Evolutionary conservation across 2,797 vertebrate genomes (phyloP), one percentile per base, ranked within the genome.

Genomic region (Scolopax rusticola): DNA sequence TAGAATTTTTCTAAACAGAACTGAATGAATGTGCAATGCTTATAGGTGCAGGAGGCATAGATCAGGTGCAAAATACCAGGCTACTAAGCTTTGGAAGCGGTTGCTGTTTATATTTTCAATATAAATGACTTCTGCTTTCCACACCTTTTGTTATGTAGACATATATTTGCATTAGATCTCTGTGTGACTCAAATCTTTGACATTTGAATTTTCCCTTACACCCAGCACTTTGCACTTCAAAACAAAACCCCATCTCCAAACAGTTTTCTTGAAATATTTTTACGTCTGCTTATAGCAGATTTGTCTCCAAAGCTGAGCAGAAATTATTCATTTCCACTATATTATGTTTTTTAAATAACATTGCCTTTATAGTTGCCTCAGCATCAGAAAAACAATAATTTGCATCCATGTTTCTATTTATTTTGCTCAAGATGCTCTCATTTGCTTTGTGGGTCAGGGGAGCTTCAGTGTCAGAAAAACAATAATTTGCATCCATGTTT

Each of bases 221-320:
- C 17, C 5, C 15, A 64, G 30, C 8, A 45, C 53, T 91, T 85
- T 47, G 11, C 23, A 71, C 11, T 87, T 91, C n/a, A 77, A 92
- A 77, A 67, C 13, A 87, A 70, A 87, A 78, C 9, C 3, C 3
- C 5, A 33, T 28, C 33, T 89, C n/a, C 21, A 87, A 82, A 80
- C 17, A 74, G 19, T 10, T 64, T 89, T 87, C 40, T 21, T 87
- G 36, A 93, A 93, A 64, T 93, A 83, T 51, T 83, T 91, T 89
- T 89, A 33, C 11, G 33, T 89, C 38, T 85, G 16, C 2, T 85
- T 85, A n/a, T 70, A 56, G 41, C n/a, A 53, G 25, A 71, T 67
- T 85, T 70, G 9, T 56, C 45, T 95, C 53, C 53, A 73, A 93
- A 91, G 38, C 15, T 41, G n/a, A 59, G 21, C 8, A 89, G 48